Evolutionary conservation across 2,113 vertebrate genomes (phyloP), one percentile per base, ranked within the genome.

Genomic region (Nestor notabilis): DNA sequence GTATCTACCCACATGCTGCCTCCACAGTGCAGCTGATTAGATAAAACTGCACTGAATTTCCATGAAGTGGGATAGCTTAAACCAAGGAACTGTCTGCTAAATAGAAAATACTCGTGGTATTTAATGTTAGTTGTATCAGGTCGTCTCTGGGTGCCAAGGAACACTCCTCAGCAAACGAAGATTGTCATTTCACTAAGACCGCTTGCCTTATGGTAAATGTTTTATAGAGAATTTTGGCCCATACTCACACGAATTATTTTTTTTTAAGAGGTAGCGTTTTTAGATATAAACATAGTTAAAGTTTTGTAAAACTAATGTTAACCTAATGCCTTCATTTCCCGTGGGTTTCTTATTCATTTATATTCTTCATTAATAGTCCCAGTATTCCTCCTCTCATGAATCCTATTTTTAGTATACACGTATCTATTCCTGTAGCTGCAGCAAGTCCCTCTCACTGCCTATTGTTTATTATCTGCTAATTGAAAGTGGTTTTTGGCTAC

Each of bases 381-480:
- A 88, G 86, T 94, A 80, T 97, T 96, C 93, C 88, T 97, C 85
- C 91, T 93, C 95, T 97, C 95, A 61, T 98, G 96, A 98, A 94
- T 96, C 96, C 96, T 94, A 61, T 91, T 93, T 86, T 94, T 93
- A 92, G 87, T 74, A 58, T 71, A 88, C 78, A 61, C 70, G 43
- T 87, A 52, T 83, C 96, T 83, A 74, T 83, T 96, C 95, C 77
- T 65, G 83, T 55, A 78, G 85, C 85, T 77, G 65, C 47, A 39
- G 47, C 21, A 21, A 46, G 47, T 39, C 60, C 74, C 70, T 37
- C 8, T 63, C 35, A 6, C 61, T 55, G 52, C 31, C 49, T 43
- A 4, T 70, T 71, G 64, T 76, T 58, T 44, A 18, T 61, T 35
- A 52, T 35, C 58, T 77, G 52, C 43, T 55, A 13, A 35, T 44